Conservation (phyloP, 2,797 vertebrate genomes). For the Manis pentadactyla region DNA sequence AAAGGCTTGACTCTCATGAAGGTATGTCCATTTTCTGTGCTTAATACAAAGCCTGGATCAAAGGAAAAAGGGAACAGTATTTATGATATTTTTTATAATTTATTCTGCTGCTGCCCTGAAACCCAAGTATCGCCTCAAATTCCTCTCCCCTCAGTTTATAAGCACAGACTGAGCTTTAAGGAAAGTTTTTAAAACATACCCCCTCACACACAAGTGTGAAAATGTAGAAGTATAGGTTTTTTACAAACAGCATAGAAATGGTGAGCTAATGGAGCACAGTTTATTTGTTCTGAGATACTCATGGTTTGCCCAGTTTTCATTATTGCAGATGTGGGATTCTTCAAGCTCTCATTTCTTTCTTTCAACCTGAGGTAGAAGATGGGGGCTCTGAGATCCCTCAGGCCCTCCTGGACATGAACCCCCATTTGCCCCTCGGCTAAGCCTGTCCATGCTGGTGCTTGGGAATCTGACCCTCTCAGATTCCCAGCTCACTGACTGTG, state of each 20-base stretch:
- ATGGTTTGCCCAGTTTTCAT: background rate
- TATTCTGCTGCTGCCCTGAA: background rate
- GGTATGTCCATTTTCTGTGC: background rate
- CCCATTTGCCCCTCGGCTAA: background rate
- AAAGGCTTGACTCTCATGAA: conserved; percentile 27
- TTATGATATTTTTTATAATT: conserved; percentile 38
- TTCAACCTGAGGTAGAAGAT: background rate
- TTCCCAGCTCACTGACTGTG: background rate
- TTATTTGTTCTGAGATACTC: background rate
- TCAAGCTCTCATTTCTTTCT: background rate
- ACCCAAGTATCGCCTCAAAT: background rate
- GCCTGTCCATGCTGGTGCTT: background rate
- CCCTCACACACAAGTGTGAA: background rate
- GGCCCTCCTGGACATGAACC: background rate
- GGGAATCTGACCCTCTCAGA: background rate
- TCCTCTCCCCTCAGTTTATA: conserved; percentile 12
- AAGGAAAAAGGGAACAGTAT: background rate
- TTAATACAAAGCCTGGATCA: background rate
- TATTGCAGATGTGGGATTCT: background rate
- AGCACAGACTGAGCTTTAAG: background rate
- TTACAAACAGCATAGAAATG: background rate
- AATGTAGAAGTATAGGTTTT: background rate
- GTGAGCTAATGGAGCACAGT: background rate
- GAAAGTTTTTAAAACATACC: background rate
- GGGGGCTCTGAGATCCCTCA: background rate